Percentiles rank a stretch among this genome's conserved stretches.
phyloP scores from a whole-genome alignment of 2,797 vertebrate species.

The Limnodromus scolopaceus region DNA sequence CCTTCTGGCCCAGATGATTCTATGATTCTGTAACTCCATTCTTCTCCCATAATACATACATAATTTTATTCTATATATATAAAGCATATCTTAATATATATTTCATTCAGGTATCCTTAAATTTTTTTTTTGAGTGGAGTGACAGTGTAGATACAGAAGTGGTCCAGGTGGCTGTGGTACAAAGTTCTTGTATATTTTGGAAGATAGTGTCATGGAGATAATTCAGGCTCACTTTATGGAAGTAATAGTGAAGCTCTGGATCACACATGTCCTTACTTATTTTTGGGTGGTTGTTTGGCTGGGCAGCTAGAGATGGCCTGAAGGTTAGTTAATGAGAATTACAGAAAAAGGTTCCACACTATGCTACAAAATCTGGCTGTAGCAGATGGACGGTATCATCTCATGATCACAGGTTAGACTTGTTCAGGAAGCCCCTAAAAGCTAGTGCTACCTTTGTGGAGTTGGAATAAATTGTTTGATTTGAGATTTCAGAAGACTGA shows the following conservation, averaged over 20 bases:
- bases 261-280: background rate
- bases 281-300: background rate
- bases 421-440: background rate
- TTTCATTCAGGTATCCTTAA: background rate
- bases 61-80: background rate
- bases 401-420: background rate
- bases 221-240: background rate
- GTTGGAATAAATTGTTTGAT: background rate
- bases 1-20: no score
- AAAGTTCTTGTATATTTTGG: background rate
- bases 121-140: background rate
- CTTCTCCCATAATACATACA: background rate
- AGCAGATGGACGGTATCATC: accelerated
- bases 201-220: background rate
- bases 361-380: background rate
- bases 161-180: no score
- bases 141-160: background rate
- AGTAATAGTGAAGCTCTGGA: background rate
- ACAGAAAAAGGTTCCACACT: background rate
- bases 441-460: background rate
- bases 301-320: background rate
- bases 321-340: background rate
- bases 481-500: background rate
- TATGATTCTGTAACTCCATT: background rate
- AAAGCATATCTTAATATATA: background rate